These are phyloP conservation scores for Bovichtus variegatus DNA, from an alignment of 2,797 vertebrate species.

Conservation along the genomic window DNA sequence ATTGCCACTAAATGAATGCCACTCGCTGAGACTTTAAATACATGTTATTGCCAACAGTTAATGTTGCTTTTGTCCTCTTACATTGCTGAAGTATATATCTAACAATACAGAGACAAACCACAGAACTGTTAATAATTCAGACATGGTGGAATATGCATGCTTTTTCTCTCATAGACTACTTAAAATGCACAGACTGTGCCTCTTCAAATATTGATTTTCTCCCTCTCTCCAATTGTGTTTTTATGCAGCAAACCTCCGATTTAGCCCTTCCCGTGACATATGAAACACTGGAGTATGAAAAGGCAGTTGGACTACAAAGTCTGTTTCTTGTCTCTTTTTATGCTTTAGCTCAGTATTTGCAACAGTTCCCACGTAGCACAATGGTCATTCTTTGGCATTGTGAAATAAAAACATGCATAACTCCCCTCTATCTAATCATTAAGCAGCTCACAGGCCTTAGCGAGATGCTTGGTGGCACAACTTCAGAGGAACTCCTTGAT, in stretches of 20 bases:
- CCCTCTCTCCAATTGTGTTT: slow-evolving; percentile 61
- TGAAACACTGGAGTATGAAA: slow-evolving; percentile 50
- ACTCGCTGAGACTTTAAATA: slow-evolving; percentile 9
- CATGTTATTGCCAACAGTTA: slow-evolving; percentile 6
- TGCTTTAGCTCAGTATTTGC: slow-evolving; percentile 28
- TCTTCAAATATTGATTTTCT: slow-evolving; percentile 94
- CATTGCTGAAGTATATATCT: slow-evolving; percentile 31
- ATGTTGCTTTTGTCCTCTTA: slow-evolving; percentile 35
- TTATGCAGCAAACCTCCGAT: slow-evolving; percentile 59
- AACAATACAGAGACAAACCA: slow-evolving; percentile 54
- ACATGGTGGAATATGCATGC: slow-evolving; percentile 75
- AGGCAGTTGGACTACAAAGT: slow-evolving; percentile 21
- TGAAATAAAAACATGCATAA: slow-evolving; percentile 58
- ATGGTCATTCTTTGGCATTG: slow-evolving; percentile 42
- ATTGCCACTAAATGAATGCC: slow-evolving; percentile 4
- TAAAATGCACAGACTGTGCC: slow-evolving; percentile 89
- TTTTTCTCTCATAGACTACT: slow-evolving; percentile 83
- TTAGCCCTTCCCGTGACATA: slow-evolving; percentile 39
- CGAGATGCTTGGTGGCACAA: slow-evolving; percentile 55
- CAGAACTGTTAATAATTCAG: slow-evolving; percentile 88
- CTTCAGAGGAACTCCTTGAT: slow-evolving; percentile 69
- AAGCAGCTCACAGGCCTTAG: slow-evolving; percentile 47
- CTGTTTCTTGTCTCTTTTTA: slow-evolving; percentile 11
- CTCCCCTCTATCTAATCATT: slow-evolving; percentile 55
- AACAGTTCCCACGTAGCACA: slow-evolving; percentile 24